Base-by-base conservation (phyloP, 1,140 invertebrate genomes). In the Microplitis mediator region DNA sequence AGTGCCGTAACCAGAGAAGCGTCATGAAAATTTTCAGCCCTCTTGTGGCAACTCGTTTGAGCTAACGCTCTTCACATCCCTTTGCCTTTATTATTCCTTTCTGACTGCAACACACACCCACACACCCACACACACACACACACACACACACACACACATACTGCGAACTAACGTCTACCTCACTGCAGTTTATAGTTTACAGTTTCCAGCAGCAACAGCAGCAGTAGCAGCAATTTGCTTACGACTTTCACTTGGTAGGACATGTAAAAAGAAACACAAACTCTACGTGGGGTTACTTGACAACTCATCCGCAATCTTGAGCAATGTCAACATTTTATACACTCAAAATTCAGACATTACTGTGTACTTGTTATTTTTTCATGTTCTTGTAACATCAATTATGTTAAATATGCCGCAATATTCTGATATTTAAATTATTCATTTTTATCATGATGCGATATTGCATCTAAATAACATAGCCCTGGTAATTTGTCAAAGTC, bases 21-120 rank as follows among this genome's bases (percentile, higher is more conserved):
- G 64, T 66, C 64, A 54, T 66, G 64, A 66, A 66, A 66, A 66
- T 54, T 52, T 23, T 66, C 50, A 13, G 9, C 4, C 8, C 45
- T 54, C 64, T 11, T n/a, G 8, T 50, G 34, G 35, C 14, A 31
- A 23, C 62, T 39, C 34, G 16, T 64, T 64, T 31, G 62, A 64
- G 16, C 11, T 11, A 31, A 62, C 56, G 14, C 56, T 58, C 56
- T 58, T 58, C 8, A 9, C 11, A 35, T 35, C 6, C 5, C 45
- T 13, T 64, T 14, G 11, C 58, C 23, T 61, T 9, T 61, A 4
- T 32, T 13, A 4, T 31, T 32, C 58, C 31, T 23, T 9, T 0
- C 16, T 11, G 8, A 6, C 16, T 31, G 14, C 14, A n/a, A 36
- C 16, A 5, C 23, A 52, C 45, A 6, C 9, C 8, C 39, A 64